Percentiles rank a stretch among this genome's conserved stretches.
These are phyloP conservation scores for Ametastegia equiseti DNA, from an alignment of 2,888 invertebrate species.

Conservation along the genomic window DNA sequence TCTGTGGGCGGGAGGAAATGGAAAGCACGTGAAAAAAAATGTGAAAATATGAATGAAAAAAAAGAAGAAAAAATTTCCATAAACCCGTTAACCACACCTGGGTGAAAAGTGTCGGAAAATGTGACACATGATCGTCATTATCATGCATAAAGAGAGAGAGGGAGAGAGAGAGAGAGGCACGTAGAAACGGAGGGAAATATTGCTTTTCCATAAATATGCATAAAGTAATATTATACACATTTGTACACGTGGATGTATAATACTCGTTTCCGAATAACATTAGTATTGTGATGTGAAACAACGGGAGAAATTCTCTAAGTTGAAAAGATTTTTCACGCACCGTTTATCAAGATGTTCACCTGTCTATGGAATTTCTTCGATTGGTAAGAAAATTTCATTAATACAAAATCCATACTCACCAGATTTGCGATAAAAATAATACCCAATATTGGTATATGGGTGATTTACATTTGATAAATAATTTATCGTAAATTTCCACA, in stretches of 20 bases:
- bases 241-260: background rate
- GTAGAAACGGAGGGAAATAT: slow-evolving; percentile 7
- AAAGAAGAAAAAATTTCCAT: slow-evolving; percentile 28
- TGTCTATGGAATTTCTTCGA: slow-evolving; percentile 82
- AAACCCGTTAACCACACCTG: slow-evolving; percentile 44
- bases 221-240: slow-evolving; percentile 40
- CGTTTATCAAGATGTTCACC: slow-evolving; percentile 78
- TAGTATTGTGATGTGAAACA: slow-evolving; percentile 17
- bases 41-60: too few relatives aligned
- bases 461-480: too few relatives aligned
- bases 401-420: too few relatives aligned
- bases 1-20: background rate
- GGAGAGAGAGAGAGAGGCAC: background rate
- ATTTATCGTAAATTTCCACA: too few relatives aligned
- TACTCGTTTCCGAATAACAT: background rate
- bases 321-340: background rate
- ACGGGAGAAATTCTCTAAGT: background rate
- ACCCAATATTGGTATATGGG: too few relatives aligned
- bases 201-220: slow-evolving; percentile 40
- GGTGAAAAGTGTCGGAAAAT: slow-evolving; percentile 43
- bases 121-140: slow-evolving; percentile 44
- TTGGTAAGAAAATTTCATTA: slow-evolving; percentile 79
- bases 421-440: too few relatives aligned
- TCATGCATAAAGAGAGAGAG: slow-evolving; percentile 40
- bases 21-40: background rate